Base-by-base conservation (phyloP, 2,113 vertebrate genomes). In the Phylloscopus trochiloides region DNA sequence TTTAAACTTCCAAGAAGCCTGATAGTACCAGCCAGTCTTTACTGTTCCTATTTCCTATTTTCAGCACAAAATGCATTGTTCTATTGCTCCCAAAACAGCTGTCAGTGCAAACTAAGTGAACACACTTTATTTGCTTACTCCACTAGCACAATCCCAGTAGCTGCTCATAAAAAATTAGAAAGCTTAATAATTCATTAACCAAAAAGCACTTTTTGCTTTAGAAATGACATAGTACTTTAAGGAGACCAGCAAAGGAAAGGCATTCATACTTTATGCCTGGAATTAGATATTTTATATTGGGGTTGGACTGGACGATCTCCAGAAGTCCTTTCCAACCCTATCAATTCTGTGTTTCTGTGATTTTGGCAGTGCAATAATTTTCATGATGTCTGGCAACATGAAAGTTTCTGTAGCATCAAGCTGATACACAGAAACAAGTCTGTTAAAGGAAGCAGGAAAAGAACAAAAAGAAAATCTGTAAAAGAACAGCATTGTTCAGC, bases 161-260 rank as follows among this genome's bases (percentile, higher is more conserved):
- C 52, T 68, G 61, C 42, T 86, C 81, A 86, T 38, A 92, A 79
- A 85, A 91, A 88, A 52, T 93, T 48, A 86, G 77, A 72, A 91
- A 95, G 87, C 26, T 86, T 87, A 95, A 82, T 92, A 82, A 91
- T 91, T 96, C 68, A 88, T 91, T 81, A 78, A 47, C n/a, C 21
- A 62, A 87, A 75, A 78, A 82, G 42, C 59, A 54, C 45, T 76
- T 88, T 76, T 34, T 83, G 81, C 54, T 68, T 59, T 45, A 86
- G 67, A 75, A 66, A 57, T 1, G 2, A 57, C 38, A 82, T 10
- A 31, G 40, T 67, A 66, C 25, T 18, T 78, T 48, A 73, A 59
- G 40, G 34, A 75, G 42, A 65, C 13, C 20, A 65, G 43, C 1
- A 12, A 90, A 88, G 63, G 21, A 32, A 78, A 85, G n/a, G 16